Evolutionary conservation across 2,113 vertebrate genomes (phyloP).

Genomic region (Halichoeres trimaculatus): DNA sequence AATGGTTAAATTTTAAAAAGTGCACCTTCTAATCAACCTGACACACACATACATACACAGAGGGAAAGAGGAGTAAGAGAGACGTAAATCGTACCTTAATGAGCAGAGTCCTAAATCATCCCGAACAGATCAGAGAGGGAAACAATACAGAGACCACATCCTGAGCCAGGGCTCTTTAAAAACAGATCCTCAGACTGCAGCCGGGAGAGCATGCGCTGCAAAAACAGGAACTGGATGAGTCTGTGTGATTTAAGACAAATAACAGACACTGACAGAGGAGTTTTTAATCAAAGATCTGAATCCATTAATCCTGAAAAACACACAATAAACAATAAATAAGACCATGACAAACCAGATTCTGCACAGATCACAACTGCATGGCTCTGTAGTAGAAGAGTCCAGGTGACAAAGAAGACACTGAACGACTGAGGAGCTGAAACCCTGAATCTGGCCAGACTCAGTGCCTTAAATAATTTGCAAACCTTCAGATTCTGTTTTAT

Average conservation of each 20-base stretch:
- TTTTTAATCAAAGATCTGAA: not conserved
- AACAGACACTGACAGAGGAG: constrained; percentile 37
- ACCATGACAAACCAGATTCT: too few species aligned
- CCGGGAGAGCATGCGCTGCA: constrained; percentile 26
- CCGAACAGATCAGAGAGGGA: constrained; percentile 14
- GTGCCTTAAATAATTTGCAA: too few species aligned
- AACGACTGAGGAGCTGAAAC: too few species aligned
- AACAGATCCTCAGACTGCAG: constrained; percentile 33
- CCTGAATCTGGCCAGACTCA: too few species aligned
- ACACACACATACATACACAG: not conserved
- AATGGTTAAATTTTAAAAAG: not conserved
- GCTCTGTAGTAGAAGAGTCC: too few species aligned
- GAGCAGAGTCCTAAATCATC: constrained; percentile 27
- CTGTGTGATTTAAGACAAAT: constrained; percentile 10
- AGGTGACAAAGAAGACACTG: too few species aligned
- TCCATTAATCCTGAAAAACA: too few species aligned
- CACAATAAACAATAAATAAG: too few species aligned
- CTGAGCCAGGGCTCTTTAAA: constrained; percentile 32
- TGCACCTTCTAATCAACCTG: too few species aligned
- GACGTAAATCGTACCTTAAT: constrained; percentile 34
- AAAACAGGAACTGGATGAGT: constrained; percentile 68
- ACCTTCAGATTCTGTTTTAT: not conserved
- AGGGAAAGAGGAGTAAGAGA: not conserved
- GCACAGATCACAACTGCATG: too few species aligned
- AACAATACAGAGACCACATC: constrained; percentile 63